phyloP scores from a whole-genome alignment of 2,888 invertebrate species.

The Archips crataeganus region DNA sequence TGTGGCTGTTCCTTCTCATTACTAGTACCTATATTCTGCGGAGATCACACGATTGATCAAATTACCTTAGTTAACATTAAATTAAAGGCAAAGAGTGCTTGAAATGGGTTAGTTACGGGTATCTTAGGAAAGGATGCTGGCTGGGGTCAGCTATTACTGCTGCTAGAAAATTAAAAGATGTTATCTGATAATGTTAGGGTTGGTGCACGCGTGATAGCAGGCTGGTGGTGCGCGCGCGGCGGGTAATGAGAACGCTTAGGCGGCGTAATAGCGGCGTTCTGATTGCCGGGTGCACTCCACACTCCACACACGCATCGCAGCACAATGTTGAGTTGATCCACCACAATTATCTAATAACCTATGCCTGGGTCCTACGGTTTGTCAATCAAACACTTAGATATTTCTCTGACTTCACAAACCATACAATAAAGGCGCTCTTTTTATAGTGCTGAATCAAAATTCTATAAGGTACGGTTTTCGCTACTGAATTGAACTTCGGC shows the following conservation, averaged over 20 bases:
- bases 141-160: conserved; percentile 34
- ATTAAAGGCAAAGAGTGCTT: neutral
- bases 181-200: conserved; percentile 62
- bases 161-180: conserved; percentile 60
- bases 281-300: conserved; percentile 63
- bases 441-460: no score
- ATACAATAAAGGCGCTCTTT: no score
- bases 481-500: no score
- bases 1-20: conserved; percentile 20
- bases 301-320: conserved; percentile 61
- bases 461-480: no score
- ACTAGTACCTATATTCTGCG: neutral
- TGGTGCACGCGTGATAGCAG: conserved; percentile 49
- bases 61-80: neutral
- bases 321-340: conserved; percentile 58
- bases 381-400: conserved; percentile 4
- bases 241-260: conserved; percentile 74
- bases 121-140: conserved; percentile 25
- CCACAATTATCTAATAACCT: conserved; percentile 40
- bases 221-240: conserved; percentile 53
- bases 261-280: conserved; percentile 66
- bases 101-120: neutral
- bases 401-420: no score
- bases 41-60: neutral
- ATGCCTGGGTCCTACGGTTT: conserved; percentile 2